Base-by-base conservation (phyloP, 2,113 vertebrate species). In the Nothoprocta perdicaria region DNA sequence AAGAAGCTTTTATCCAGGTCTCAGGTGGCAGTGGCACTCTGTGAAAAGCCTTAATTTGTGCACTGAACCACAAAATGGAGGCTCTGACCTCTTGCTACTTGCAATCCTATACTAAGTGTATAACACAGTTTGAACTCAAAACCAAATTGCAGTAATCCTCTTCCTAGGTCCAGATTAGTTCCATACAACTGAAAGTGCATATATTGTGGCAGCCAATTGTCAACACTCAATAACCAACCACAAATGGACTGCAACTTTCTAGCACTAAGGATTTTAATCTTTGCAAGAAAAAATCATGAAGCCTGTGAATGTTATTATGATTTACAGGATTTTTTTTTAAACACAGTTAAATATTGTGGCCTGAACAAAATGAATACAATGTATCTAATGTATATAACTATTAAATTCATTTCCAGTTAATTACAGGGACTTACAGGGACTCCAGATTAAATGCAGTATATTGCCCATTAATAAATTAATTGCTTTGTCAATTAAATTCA, bases 41-140 rank as follows among this genome's bases (percentile, higher is more conserved):
- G 84, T 82, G 72, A 95, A 95, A 96, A 92, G 86, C 53, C 80
- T 93, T 91, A 84, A 93, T 96, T 92, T 93, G 90, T 91, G 62
- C 81, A 80, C 15, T 94, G 94, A 96, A 91, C 92, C 91, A 87
- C 84, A 96, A 93, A 94, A 95, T 90, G 75, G 89, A 85, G 88
- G 87, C 83, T 89, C 88, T 95, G 93, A 93, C 92, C 89, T 84
- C 81, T 91, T 84, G 74, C 45, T 93, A 80, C 73, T 75, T 91
- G 78, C 66, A 89, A 45, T 83, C 83, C 90, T 95, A 81, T 62
- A 85, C 78, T 73, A 35, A 78, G 73, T 69, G 61, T 55, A 38
- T 55, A 74, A 84, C 71, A 83, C 5, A 12, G 57, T 85, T 92
- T 80, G 91, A 95, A 80, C 84, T n/a, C 48, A 96, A 90, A 85